A percentile compares a stretch with the other conserved stretches of the same genome.
Evolutionary conservation across 1,140 invertebrate genomes (phyloP).

Genomic region (Forficula auricularia): DNA sequence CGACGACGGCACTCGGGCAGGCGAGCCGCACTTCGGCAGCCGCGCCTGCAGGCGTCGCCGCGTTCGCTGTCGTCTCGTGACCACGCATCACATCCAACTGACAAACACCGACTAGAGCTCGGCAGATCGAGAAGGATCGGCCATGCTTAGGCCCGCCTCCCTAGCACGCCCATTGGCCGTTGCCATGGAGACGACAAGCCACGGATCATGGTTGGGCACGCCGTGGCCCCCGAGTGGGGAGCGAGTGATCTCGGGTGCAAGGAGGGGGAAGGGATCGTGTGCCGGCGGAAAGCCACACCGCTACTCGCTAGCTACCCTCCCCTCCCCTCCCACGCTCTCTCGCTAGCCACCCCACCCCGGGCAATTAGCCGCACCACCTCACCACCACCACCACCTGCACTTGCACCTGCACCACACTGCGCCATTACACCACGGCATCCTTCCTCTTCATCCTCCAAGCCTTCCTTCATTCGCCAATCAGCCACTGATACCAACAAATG

Average conservation of each 20-base stretch:
- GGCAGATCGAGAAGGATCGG: too few relatives aligned
- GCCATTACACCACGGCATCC: neutral
- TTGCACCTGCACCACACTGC: neutral
- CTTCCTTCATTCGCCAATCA: too few relatives aligned
- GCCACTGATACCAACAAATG: too few relatives aligned
- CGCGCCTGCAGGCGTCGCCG: slow-evolving; percentile 15
- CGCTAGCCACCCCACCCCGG: slow-evolving; percentile 13
- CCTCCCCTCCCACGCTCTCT: slow-evolving; percentile 5
- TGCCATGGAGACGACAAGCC: too few relatives aligned
- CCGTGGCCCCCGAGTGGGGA: too few relatives aligned
- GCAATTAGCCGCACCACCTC: slow-evolving; percentile 6
- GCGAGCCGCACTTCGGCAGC: slow-evolving; percentile 16
- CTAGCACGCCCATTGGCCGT: too few relatives aligned
- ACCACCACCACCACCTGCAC: neutral
- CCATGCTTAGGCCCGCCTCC: too few relatives aligned
- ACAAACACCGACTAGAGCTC: too few relatives aligned
- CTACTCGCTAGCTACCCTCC: slow-evolving; percentile 6
- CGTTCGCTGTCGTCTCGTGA: slow-evolving; percentile 28
- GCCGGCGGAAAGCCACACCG: slow-evolving; percentile 8
- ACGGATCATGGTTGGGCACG: too few relatives aligned
- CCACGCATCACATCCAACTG: slow-evolving; percentile 9
- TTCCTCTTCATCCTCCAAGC: too few relatives aligned
- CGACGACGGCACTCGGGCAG: slow-evolving; percentile 18
- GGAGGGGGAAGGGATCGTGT: neutral
- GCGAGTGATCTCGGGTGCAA: too few relatives aligned